Base-by-base conservation (phyloP, 2,113 vertebrate genomes). In the Gambusia affinis region DNA sequence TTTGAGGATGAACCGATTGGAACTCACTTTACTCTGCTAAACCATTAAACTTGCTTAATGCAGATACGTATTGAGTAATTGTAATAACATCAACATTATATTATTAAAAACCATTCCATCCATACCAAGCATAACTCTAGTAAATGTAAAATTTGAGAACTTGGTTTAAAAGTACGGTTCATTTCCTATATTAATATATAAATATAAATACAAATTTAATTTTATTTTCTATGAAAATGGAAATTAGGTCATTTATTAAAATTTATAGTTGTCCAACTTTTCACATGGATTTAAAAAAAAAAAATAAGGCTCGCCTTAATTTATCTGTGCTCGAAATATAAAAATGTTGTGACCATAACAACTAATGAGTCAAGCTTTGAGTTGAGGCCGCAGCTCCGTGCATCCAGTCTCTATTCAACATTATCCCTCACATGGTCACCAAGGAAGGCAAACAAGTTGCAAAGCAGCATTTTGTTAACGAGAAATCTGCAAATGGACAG, bases 401-500 rank as follows among this genome's bases (percentile, higher is more conserved):
- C 29, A 27, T 72, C 22, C 14, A 2, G 22, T 44, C 29, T 37
- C 29, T 72, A 2, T n/a, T 19, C 60, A 1, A 2, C 17, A 33
- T 60, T 35, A 6, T 68, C 31, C 29, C 67, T 7, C 15, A n/a
- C 57, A n/a, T 11, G 0, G 24, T 60, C 8, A 8, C 64, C 44
- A 28, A 30, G 33, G 54, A 14, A 63, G 27, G 29, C n/a, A 75
- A 29, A 61, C n/a, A 64, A 10, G 47, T 1, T 61, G 17, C 19
- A 60, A 62, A 63, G 70, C 33, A 72, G 35, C 12, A 33, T 70
- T 70, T 47, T 15, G 17, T 12, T 8, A 33, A 44, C 60, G 15
- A 42, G 67, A 60, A 78, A 15, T n/a, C 69, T 64, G n/a, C 6
- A 65, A 73, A 44, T 30, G 22, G 51, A 71, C 68, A 24, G 8